A percentile compares a stretch with the other conserved stretches of the same genome.
Evolutionary conservation across 2,797 vertebrate species (phyloP).

Genomic region (Pangasius macronema): DNA sequence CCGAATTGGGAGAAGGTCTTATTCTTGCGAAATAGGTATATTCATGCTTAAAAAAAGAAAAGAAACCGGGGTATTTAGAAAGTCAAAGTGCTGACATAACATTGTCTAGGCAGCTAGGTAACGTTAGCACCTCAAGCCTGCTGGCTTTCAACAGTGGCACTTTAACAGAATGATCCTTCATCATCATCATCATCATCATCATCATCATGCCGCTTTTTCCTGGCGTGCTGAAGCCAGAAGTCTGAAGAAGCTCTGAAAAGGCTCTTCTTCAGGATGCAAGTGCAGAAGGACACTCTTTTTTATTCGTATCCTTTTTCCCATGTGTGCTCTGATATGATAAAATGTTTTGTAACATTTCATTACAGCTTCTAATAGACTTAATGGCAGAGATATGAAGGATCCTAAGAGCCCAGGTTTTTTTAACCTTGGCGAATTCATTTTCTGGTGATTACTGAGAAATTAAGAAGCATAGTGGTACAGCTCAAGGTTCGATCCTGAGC

Average conservation of each 20-base stretch:
- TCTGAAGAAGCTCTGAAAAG: slow-evolving; percentile 19
- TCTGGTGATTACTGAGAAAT: neutral
- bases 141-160: neutral
- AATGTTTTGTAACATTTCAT: neutral
- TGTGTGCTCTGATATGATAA: neutral
- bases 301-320: slow-evolving; percentile 70
- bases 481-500: neutral
- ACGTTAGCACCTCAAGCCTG: neutral
- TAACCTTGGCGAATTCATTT: neutral
- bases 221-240: slow-evolving; percentile 13
- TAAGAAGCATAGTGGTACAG: neutral
- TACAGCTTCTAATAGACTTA: neutral
- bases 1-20: neutral
- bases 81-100: neutral
- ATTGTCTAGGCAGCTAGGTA: neutral
- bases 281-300: slow-evolving; percentile 62
- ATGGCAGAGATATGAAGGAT: neutral
- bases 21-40: neutral
- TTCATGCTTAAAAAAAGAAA: neutral
- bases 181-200: neutral
- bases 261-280: slow-evolving; percentile 62
- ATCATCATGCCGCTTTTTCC: slow-evolving; percentile 10
- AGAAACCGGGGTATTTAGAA: neutral
- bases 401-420: neutral
- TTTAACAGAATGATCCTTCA: neutral